Evolutionary conservation across 2,797 vertebrate species (phyloP), one percentile per base, ranked within the genome.

Genomic region (Anguilla marmorata): DNA sequence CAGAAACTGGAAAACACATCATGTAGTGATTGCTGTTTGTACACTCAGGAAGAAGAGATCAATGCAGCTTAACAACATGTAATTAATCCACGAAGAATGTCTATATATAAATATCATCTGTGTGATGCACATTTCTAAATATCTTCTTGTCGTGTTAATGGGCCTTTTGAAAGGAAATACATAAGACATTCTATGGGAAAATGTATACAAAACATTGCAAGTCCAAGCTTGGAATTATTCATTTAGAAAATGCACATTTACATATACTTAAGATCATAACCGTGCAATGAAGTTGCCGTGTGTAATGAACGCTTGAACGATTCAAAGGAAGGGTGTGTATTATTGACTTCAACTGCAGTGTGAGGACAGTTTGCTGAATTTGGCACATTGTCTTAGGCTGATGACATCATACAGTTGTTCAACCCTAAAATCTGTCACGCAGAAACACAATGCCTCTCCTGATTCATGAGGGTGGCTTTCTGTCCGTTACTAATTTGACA

Each of bases 251-350:
- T 69, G 63, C 9, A 69, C 27, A 8, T 69, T n/a, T 6, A 1
- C 63, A 24, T 27, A n/a, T 69, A 69, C 63, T 69, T 69, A 69
- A 69, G 63, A 27, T 69, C n/a, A 69, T 27, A 69, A 27, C n/a
- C n/a, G 12, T 54, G 12, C 52, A 54, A 9, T 54, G 52, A 58
- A n/a, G 63, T 27, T 69, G 63, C 16, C 16, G 4, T 12, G 11
- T 12, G 66, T 30, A 45, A 87, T 50, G 86, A 27, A 69, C 14
- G 72, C 79, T 87, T 48, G 80, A 87, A 3, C 56, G 80, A 84
- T 33, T 41, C 3, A 24, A 24, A 87, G 88, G 88, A 89, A 89
- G 88, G 88, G 88, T 37, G 86, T 85, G 87, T 74, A 16, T n/a
- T 12, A 24, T 7, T 56, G 37, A 14, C n/a, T 33, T 56, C 58